These are phyloP conservation scores for Potamarius usumacintae DNA, from an alignment of 2,113 vertebrate genomes.

Conservation along the genomic window DNA sequence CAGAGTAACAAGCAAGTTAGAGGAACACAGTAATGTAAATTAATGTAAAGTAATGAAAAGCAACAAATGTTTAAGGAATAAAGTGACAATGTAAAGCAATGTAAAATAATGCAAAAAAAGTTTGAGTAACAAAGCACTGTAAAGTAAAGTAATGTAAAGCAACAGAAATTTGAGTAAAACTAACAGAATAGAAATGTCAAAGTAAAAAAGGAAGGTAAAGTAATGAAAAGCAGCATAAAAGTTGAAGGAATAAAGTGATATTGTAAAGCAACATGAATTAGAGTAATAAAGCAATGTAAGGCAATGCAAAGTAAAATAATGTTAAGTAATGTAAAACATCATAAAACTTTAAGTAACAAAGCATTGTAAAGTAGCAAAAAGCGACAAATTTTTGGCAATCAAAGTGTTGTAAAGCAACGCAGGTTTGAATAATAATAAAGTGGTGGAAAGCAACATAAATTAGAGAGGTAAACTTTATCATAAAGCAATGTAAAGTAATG, in stretches of 20 bases:
- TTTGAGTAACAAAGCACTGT: neutral
- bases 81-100: neutral
- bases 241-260: too few species aligned
- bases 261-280: neutral
- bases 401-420: too few species aligned
- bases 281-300: too few species aligned
- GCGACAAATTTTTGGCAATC: too few species aligned
- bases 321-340: too few species aligned
- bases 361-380: neutral
- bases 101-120: neutral
- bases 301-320: too few species aligned
- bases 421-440: neutral
- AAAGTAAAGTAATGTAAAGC: neutral
- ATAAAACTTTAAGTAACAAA: neutral
- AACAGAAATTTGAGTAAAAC: neutral
- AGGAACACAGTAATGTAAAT: neutral
- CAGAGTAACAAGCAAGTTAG: neutral
- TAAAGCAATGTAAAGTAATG: neutral
- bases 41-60: neutral
- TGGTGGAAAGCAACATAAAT: too few species aligned
- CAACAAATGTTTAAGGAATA: neutral
- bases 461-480: too few species aligned
- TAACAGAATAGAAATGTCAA: too few species aligned
- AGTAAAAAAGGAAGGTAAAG: neutral
- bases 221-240: neutral